Conservation (phyloP, 2,888 invertebrate species). For the Drosophila meridionalis region DNA sequence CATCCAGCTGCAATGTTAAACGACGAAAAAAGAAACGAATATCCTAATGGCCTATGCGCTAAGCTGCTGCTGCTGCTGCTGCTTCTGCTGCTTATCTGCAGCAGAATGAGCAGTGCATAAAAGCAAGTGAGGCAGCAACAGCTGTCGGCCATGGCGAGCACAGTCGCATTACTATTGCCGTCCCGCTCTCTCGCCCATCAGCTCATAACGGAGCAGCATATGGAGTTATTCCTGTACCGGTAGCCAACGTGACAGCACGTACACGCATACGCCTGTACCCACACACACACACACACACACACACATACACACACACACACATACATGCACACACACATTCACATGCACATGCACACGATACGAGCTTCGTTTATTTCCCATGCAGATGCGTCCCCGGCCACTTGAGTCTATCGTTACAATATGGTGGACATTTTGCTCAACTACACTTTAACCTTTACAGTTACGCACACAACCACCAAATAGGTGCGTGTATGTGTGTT, state of each 20-base stretch:
- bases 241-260: constrained; percentile 36
- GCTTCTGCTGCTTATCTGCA: constrained; percentile 41
- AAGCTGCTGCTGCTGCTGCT: constrained; percentile 18
- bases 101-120: constrained; percentile 37
- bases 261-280: background rate
- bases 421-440: constrained; percentile 18
- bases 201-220: constrained; percentile 32
- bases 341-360: background rate
- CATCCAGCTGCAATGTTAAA: background rate
- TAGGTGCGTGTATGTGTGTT: background rate
- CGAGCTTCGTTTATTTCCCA: constrained; percentile 8
- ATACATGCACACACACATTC: background rate
- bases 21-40: background rate
- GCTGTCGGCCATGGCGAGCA: constrained; percentile 6
- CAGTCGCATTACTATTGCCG: constrained; percentile 27
- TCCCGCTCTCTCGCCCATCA: constrained; percentile 33
- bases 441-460: constrained; percentile 32
- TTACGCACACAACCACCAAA: background rate
- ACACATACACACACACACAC: background rate
- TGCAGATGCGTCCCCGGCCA: constrained; percentile 27
- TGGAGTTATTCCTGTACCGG: constrained; percentile 41
- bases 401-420: constrained; percentile 15
- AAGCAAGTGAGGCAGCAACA: constrained; percentile 66
- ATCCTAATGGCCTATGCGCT: constrained; percentile 10
- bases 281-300: background rate